Evolutionary conservation across 1,140 invertebrate genomes (phyloP).

Genomic region (Sitophilus oryzae): DNA sequence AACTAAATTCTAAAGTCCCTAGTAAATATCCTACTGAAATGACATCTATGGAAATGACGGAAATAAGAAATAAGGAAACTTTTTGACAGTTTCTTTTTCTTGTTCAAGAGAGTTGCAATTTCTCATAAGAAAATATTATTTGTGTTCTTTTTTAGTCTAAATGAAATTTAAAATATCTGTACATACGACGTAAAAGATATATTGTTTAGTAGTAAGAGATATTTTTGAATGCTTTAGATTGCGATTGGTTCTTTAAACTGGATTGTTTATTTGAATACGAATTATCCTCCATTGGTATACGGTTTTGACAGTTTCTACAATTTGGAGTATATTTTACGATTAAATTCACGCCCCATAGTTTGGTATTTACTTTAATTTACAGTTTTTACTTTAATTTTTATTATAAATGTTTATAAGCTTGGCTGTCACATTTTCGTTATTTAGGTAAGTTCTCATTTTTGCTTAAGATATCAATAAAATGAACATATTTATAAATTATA

Average conservation of each 20-base stretch:
- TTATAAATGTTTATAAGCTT: conserved; percentile 8
- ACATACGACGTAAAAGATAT: too few species aligned
- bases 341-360: conserved; percentile 25
- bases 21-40: too few species aligned
- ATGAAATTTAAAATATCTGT: too few species aligned
- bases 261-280: background rate
- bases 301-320: conserved; percentile 16
- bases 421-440: conserved; percentile 4
- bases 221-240: too few species aligned
- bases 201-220: too few species aligned
- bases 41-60: too few species aligned
- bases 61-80: too few species aligned
- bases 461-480: conserved; percentile 9
- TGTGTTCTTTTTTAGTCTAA: too few species aligned
- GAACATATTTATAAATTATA: conserved; percentile 8
- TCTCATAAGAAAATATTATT: too few species aligned
- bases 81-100: background rate
- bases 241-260: conserved; percentile 1
- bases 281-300: conserved; percentile 1
- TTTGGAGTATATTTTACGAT: conserved; percentile 16
- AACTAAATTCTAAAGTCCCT: too few species aligned
- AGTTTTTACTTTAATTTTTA: conserved; percentile 11
- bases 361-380: conserved; percentile 8
- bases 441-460: conserved; percentile 15
- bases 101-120: too few species aligned